phyloP scores from a whole-genome alignment of 1,140 invertebrate genomes.

The Anagrus nilaparvatae region DNA sequence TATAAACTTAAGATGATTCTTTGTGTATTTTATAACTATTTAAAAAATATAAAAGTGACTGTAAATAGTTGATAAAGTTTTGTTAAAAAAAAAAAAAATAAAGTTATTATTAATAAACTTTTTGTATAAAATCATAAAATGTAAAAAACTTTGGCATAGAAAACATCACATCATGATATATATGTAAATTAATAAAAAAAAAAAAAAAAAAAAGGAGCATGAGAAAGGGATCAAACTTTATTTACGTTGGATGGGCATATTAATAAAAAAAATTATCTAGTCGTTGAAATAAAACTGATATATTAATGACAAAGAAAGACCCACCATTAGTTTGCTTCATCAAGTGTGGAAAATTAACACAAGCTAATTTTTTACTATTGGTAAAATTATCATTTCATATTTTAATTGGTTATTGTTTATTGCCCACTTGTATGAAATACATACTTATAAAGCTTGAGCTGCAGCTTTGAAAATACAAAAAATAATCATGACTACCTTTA shows the following conservation, averaged over 20 bases:
- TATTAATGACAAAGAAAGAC: too few relatives aligned
- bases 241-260: background rate
- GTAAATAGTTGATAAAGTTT: too few relatives aligned
- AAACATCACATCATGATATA: slow-evolving; percentile 22
- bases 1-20: too few relatives aligned
- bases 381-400: too few relatives aligned
- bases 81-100: too few relatives aligned
- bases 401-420: slow-evolving; percentile 15
- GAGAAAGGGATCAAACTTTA: background rate
- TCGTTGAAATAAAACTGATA: background rate
- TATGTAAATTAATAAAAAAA: background rate
- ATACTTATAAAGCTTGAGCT: slow-evolving; percentile 37
- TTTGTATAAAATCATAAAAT: too few relatives aligned
- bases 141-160: slow-evolving; percentile 36
- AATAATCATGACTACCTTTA: slow-evolving; percentile 42
- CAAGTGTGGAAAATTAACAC: too few relatives aligned
- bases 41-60: too few relatives aligned
- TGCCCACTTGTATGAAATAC: slow-evolving; percentile 21
- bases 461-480: slow-evolving; percentile 32
- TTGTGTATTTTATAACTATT: too few relatives aligned
- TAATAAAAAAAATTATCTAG: background rate
- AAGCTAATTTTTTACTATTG: too few relatives aligned
- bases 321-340: too few relatives aligned
- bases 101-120: too few relatives aligned
- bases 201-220: background rate